Evolutionary conservation across 2,113 vertebrate species (phyloP).

Genomic region (Emydura subglobosa): DNA sequence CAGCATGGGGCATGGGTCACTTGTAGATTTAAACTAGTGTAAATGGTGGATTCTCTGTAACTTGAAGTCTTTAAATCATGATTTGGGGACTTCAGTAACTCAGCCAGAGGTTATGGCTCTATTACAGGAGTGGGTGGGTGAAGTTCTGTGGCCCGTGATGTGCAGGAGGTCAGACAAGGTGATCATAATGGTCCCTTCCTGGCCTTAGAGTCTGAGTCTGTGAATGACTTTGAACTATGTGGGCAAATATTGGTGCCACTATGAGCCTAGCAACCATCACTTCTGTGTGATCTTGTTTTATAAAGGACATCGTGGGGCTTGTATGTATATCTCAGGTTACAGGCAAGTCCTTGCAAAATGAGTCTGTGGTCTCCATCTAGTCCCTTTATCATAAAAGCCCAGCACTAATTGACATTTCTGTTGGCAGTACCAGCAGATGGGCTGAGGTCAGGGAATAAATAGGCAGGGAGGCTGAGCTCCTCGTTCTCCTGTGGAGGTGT

Average conservation of each 20-base stretch:
- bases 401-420: neutral
- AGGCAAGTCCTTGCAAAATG: neutral
- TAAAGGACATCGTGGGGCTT: neutral
- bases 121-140: neutral
- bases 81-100: neutral
- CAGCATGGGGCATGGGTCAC: neutral
- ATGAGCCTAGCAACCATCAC: neutral
- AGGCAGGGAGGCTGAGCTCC: neutral
- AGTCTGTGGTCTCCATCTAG: neutral
- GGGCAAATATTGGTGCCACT: neutral
- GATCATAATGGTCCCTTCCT: neutral
- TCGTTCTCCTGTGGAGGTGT: neutral
- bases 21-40: neutral
- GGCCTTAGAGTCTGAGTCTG: neutral
- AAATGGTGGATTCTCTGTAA: neutral
- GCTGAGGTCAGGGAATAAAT: neutral
- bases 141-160: neutral
- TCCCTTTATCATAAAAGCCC: constrained; percentile 30
- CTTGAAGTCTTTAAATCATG: neutral
- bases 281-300: neutral
- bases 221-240: neutral
- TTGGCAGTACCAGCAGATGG: constrained; percentile 12
- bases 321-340: constrained; percentile 26
- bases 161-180: neutral
- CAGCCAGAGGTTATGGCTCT: neutral